A percentile compares a stretch with the other conserved stretches of the same genome.
phyloP scores from a whole-genome alignment of 2,113 vertebrate genomes.

The Ctenodactylus gundi region DNA sequence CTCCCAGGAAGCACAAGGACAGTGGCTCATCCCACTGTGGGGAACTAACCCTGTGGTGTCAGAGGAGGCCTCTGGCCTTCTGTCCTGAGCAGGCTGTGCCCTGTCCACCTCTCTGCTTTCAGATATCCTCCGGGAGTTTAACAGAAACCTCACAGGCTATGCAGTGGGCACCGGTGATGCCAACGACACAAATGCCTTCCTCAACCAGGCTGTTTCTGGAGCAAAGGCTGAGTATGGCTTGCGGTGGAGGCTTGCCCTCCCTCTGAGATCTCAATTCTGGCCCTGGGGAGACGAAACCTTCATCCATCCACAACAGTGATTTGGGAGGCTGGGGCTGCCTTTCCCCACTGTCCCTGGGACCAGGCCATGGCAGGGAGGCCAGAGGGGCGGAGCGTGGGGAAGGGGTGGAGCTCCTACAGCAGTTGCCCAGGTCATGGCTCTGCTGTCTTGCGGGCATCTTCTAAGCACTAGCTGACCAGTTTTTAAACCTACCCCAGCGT shows the following conservation, averaged over 20 bases:
- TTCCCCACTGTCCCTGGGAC: not conserved
- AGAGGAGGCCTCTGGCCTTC: not conserved
- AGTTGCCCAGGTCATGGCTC: not conserved
- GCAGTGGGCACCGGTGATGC: slow-evolving; percentile 81
- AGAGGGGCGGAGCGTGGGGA: not conserved
- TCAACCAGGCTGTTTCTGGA: slow-evolving; percentile 93
- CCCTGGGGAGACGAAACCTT: not conserved
- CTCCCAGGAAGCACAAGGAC: not conserved
- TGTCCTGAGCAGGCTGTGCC: not conserved
- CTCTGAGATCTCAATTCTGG: not conserved
- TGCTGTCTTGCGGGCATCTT: not conserved
- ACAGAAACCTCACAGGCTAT: slow-evolving; percentile 84
- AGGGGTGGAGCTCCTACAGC: fast-evolving
- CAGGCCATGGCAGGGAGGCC: fast-evolving
- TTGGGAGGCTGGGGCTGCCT: not conserved
- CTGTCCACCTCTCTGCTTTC: slow-evolving; percentile 62
- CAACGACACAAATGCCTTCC: slow-evolving; percentile 78
- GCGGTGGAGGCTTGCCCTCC: no score
- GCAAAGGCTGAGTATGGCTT: slow-evolving; percentile 84
- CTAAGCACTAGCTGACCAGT: not conserved
- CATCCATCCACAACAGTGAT: not conserved
- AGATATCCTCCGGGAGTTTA: slow-evolving; percentile 94
- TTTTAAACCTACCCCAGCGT: not conserved
- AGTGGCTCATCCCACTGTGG: fast-evolving
- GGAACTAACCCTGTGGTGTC: not conserved